Base-by-base conservation (phyloP, 1,140 invertebrate species). In the Camponotus pennsylvanicus region DNA sequence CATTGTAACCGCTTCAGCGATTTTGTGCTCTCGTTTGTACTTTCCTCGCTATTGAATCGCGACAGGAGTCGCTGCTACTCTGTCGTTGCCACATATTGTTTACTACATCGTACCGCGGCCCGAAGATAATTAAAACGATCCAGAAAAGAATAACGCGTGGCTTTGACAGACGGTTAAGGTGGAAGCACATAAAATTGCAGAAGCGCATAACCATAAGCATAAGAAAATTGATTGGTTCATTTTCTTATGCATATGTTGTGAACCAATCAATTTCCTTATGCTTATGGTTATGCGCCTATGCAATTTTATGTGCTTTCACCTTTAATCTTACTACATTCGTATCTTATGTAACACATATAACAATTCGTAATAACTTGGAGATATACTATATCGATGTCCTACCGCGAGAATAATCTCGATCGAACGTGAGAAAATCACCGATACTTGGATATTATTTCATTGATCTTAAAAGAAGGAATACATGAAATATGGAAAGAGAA, bases 381-480 rank as follows among this genome's bases (percentile, higher is more conserved):
- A 49, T 27, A 49, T 49, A 21, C 37, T 27, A 49, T 49, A 21
- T 55, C 1, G 6, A 3, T 67, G n/a, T 52, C 32, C 34, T 15
- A 9, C 1, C 15, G 64, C 64, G 34, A 55, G 40, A 4, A 80
- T 70, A 37, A 80, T 73, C 49, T 83, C 34, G 9, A 45, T 21
- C 21, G 21, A 21, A 94, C 92, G 94, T 83, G 92, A 94, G 94
- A 93, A 94, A 92, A 92, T 93, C 92, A 92, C 91, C 91, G 91
- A 88, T 92, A 92, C 92, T 90, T 66, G 88, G 90, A 92, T 95
- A 95, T 95, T 94, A 94, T 90, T 88, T 93, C 94, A 94, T 90
- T 89, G 91, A 83, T 87, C 84, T 66, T 71, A 2, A 69, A 82
- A 76, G 90, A 32, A 11, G 42, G 11, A 57, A 67, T n/a, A 42